Conservation (phyloP, 1,140 invertebrate genomes). For the Asbolus verrucosus region DNA sequence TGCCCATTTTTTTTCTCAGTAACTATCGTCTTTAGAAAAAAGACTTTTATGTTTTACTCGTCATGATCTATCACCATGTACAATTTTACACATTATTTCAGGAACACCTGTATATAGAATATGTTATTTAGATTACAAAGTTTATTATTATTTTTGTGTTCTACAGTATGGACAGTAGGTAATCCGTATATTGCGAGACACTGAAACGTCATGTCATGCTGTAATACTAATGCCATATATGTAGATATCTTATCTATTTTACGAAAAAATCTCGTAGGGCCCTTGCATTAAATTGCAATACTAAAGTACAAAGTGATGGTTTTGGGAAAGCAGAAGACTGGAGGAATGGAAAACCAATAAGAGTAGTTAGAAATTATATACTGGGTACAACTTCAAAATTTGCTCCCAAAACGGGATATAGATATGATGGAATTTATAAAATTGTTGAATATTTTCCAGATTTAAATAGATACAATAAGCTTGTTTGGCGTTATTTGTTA, state of each 20-base stretch:
- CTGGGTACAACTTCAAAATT: constrained; percentile 81
- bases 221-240: no score
- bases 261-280: constrained; percentile 69
- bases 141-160: no score
- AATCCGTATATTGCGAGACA: no score
- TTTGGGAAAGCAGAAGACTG: constrained; percentile 81
- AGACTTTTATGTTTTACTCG: no score
- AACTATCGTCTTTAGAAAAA: no score
- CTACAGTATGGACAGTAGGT: no score
- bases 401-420: constrained; percentile 81
- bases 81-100: no score
- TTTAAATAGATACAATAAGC: constrained; percentile 82
- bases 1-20: no score
- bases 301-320: constrained; percentile 69
- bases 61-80: no score
- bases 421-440: constrained; percentile 84
- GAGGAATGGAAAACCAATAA: constrained; percentile 80
- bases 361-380: constrained; percentile 85
- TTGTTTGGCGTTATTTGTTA: constrained; percentile 85
- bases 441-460: constrained; percentile 88
- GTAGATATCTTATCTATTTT: constrained; percentile 77
- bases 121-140: no score
- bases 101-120: no score
- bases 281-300: constrained; percentile 80
- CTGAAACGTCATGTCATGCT: no score